These are phyloP conservation scores for Lithobates pipiens DNA, from an alignment of 2,797 vertebrate species.

Conservation along the genomic window DNA sequence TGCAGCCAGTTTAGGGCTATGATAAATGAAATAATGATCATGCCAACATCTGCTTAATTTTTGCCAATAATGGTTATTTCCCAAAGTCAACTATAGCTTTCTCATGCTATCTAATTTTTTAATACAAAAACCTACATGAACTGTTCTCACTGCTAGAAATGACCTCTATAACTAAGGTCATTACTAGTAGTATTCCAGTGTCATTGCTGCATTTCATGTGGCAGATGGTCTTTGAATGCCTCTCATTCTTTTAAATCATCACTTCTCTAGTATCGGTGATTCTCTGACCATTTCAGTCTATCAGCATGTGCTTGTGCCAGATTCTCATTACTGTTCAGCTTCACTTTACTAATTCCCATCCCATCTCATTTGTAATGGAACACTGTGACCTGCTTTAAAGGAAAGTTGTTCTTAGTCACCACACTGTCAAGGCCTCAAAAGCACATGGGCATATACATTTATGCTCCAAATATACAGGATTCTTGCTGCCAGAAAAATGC, in stretches of 20 bases:
- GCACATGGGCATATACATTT: no score
- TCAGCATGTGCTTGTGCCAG: conserved; percentile 37
- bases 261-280: conserved; percentile 29
- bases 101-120: no score
- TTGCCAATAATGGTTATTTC: no score
- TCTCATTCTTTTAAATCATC: conserved; percentile 51
- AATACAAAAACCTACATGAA: no score
- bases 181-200: background rate
- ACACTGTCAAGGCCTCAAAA: background rate
- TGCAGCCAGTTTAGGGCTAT: no score
- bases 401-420: conserved; percentile 1
- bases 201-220: conserved; percentile 31
- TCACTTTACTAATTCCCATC: conserved; percentile 16
- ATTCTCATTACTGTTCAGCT: conserved; percentile 22
- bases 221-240: conserved; percentile 27
- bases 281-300: conserved; percentile 13
- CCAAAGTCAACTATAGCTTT: no score
- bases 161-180: conserved; percentile 21
- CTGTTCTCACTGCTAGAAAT: conserved; percentile 2
- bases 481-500: no score
- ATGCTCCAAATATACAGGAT: no score
- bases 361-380: background rate
- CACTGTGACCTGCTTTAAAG: background rate
- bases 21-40: no score
- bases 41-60: no score